Conservation (phyloP, 1,140 invertebrate species). For the Eufriesea mexicana region DNA sequence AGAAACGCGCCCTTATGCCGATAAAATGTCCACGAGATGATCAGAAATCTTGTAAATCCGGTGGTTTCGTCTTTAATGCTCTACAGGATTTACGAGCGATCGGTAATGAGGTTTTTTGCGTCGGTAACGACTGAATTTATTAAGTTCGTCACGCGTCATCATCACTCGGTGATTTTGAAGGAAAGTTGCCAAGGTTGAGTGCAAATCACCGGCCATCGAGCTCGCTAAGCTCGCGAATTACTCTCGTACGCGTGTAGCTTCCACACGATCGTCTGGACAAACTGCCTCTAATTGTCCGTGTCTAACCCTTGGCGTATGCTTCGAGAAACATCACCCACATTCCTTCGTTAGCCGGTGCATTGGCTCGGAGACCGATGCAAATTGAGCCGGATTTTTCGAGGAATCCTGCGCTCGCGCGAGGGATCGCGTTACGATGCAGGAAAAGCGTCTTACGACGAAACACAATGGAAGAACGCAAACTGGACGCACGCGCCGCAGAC, state of each 20-base stretch:
- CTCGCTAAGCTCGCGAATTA: not conserved
- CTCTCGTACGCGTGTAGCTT: not conserved
- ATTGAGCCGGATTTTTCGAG: not conserved
- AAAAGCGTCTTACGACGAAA: not conserved
- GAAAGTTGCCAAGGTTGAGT: slow-evolving; percentile 48
- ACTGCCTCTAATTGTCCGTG: slow-evolving; percentile 15
- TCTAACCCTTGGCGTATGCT: not conserved
- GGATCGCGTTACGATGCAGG: too few species aligned
- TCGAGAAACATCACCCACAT: not conserved
- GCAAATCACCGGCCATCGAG: slow-evolving; percentile 33
- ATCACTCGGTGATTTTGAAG: slow-evolving; percentile 47
- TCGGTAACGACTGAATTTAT: slow-evolving; percentile 63
- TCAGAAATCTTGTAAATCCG: not conserved
- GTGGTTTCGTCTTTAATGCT: not conserved
- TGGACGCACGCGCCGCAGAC: not conserved
- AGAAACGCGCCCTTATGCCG: not conserved
- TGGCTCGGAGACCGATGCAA: not conserved
- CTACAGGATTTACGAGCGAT: slow-evolving; percentile 15
- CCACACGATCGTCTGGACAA: not conserved
- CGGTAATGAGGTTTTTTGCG: slow-evolving; percentile 41
- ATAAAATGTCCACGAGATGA: not conserved
- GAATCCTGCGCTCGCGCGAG: too few species aligned
- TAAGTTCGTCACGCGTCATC: slow-evolving; percentile 71
- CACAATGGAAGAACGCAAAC: not conserved
- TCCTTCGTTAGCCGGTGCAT: not conserved